Percentiles rank a stretch among this genome's conserved stretches.
Evolutionary conservation across 2,888 invertebrate species (phyloP).

Genomic region (Nycteola revayana): DNA sequence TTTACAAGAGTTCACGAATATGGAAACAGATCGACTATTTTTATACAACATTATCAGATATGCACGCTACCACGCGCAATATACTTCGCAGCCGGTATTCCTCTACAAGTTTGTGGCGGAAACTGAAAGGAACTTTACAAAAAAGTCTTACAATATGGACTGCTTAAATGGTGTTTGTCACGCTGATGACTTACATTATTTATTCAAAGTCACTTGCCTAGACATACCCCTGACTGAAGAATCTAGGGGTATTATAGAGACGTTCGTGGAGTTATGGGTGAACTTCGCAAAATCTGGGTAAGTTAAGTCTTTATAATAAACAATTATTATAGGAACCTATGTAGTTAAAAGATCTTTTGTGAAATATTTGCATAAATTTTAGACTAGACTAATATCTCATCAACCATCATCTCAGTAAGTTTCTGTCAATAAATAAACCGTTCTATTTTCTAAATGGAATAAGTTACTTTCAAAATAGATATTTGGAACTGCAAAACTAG

Average conservation of each 20-base stretch:
- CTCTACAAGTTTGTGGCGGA: slow-evolving; percentile 65
- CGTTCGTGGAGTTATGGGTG: slow-evolving; percentile 59
- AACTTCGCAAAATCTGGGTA: slow-evolving; percentile 67
- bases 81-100: slow-evolving; percentile 48
- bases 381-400: too few relatives aligned
- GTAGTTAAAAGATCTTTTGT: too few relatives aligned
- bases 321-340: too few relatives aligned
- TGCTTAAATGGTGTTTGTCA: slow-evolving; percentile 63
- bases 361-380: too few relatives aligned
- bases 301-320: too few relatives aligned
- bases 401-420: too few relatives aligned
- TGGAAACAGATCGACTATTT: slow-evolving; percentile 62
- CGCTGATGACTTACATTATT: slow-evolving; percentile 64
- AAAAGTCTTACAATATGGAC: slow-evolving; percentile 61
- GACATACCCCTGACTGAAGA: slow-evolving; percentile 60
- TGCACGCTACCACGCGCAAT: slow-evolving; percentile 49
- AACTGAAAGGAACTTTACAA: slow-evolving; percentile 64
- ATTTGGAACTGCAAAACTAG: too few relatives aligned
- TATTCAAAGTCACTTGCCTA: slow-evolving; percentile 60
- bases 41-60: slow-evolving; percentile 61
- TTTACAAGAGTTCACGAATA: slow-evolving; percentile 50
- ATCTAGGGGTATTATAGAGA: slow-evolving; percentile 47
- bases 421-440: too few relatives aligned
- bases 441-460: too few relatives aligned
- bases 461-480: too few relatives aligned